These are phyloP conservation scores for Luehdorfia chinensis DNA, from an alignment of 1,140 invertebrate genomes.

Conservation along the genomic window DNA sequence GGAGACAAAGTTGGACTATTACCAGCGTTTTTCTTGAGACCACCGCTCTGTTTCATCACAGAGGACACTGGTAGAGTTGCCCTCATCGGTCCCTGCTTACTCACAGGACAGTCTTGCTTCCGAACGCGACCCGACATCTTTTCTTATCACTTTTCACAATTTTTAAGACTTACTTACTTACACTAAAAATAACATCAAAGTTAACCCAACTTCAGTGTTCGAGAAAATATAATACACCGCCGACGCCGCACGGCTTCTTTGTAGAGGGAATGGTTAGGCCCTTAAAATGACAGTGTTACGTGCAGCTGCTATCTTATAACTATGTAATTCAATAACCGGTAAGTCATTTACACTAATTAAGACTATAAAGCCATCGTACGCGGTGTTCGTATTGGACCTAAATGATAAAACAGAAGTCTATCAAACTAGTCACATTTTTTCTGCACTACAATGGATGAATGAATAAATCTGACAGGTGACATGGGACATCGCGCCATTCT, in stretches of 20 bases:
- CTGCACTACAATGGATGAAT: constrained; percentile 74
- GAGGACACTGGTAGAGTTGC: constrained; percentile 85
- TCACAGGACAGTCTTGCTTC: constrained; percentile 82
- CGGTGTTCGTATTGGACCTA: constrained; percentile 56
- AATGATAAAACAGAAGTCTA: constrained; percentile 62
- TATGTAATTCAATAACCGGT: constrained; percentile 35
- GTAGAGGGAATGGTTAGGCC: constrained; percentile 59
- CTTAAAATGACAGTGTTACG: constrained; percentile 46
- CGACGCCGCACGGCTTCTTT: constrained; percentile 68
- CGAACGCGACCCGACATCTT: constrained; percentile 81
- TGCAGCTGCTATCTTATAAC: constrained; percentile 38
- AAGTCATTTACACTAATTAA: constrained; percentile 40
- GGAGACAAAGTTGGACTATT: constrained; percentile 82
- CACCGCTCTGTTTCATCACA: constrained; percentile 80
- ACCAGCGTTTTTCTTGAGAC: constrained; percentile 79
- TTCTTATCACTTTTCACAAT: constrained; percentile 29
- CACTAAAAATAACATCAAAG: constrained; percentile 35
- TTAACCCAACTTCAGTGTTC: constrained; percentile 42
- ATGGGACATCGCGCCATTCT: constrained; percentile 70
- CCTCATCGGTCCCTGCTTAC: constrained; percentile 84
- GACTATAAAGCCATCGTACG: constrained; percentile 46
- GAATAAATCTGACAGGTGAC: constrained; percentile 73
- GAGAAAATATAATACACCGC: constrained; percentile 50
- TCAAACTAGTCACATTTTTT: constrained; percentile 74
- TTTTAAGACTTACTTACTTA: constrained; percentile 31